Evolutionary conservation across 2,797 vertebrate species (phyloP).

Genomic region (Harpagifer antarcticus): DNA sequence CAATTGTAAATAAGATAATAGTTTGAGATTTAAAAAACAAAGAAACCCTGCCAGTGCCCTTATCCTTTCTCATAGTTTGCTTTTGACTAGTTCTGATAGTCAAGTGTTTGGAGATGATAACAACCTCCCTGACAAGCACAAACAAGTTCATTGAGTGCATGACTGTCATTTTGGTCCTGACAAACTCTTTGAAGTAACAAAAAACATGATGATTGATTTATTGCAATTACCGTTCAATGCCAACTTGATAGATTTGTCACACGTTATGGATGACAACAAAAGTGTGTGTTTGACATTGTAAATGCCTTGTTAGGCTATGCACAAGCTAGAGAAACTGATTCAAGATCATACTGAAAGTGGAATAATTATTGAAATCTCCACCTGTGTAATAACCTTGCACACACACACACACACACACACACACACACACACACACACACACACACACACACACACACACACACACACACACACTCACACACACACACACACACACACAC

Average conservation of each 20-base stretch:
- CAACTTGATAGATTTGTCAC: background rate
- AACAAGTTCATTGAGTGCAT: constrained; percentile 28
- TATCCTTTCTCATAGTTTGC: constrained; percentile 27
- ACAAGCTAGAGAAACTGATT: no score
- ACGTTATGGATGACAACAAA: background rate
- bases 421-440: background rate
- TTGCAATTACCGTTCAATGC: background rate
- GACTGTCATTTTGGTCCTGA: background rate
- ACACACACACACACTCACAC: background rate
- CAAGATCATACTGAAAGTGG: no score
- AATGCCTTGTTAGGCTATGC: background rate
- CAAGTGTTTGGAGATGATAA: constrained; percentile 21
- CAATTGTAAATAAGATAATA: background rate
- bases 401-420: no score
- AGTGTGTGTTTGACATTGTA: background rate
- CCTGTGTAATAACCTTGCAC: no score
- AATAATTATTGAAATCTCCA: no score
- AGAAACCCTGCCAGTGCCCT: background rate
- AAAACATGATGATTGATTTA: background rate
- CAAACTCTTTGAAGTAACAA: background rate
- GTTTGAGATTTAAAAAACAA: background rate
- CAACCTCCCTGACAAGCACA: constrained; percentile 41
- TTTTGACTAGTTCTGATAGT: constrained; percentile 12
- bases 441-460: background rate
- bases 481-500: background rate